These are phyloP conservation scores for Rhea americana DNA, from an alignment of 2,113 vertebrate genomes.

Conservation along the genomic window DNA sequence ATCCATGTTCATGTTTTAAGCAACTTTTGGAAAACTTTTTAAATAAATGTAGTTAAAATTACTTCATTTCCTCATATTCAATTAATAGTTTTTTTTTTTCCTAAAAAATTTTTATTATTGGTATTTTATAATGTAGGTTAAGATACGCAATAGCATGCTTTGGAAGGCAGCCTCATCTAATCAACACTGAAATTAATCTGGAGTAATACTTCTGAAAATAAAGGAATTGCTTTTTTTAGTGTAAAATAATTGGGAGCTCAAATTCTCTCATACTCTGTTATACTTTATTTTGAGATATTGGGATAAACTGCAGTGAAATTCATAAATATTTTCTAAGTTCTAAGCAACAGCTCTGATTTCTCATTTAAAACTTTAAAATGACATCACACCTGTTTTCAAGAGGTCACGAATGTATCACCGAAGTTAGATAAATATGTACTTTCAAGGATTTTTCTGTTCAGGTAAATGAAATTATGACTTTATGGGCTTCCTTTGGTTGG, in stretches of 20 bases:
- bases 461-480: neutral
- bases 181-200: neutral
- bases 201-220: neutral
- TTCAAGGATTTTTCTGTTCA: neutral
- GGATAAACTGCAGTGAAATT: neutral
- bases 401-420: neutral
- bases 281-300: neutral
- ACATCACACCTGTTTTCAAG: neutral
- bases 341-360: neutral
- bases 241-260: neutral
- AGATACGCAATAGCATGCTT: neutral
- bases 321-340: neutral
- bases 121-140: neutral
- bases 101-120: neutral
- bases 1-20: neutral
- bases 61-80: neutral
- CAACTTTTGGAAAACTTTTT: neutral
- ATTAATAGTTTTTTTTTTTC: fast-evolving
- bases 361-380: neutral
- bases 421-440: neutral
- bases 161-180: neutral
- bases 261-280: neutral
- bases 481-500: neutral
- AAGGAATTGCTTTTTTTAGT: neutral
- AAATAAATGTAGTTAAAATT: neutral